Evolutionary conservation across 2,888 invertebrate genomes (phyloP).

Genomic region (Dichetophora obliterata): DNA sequence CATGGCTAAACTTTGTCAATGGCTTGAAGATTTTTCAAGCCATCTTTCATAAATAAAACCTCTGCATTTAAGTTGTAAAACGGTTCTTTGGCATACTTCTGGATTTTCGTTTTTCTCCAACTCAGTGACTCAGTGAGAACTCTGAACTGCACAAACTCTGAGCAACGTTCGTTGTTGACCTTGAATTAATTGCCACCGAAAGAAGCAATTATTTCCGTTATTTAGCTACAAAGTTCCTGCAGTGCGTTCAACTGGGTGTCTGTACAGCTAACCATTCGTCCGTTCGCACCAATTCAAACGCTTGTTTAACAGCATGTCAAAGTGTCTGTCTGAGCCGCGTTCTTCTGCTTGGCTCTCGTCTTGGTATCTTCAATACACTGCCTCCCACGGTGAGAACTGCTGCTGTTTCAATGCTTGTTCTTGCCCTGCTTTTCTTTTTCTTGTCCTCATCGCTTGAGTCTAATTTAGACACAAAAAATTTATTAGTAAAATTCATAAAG

Average conservation of each 20-base stretch:
- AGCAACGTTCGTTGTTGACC: conserved; percentile 34
- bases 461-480: too few relatives aligned
- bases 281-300: too few relatives aligned
- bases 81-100: not conserved
- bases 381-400: conserved; percentile 13
- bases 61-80: conserved; percentile 13
- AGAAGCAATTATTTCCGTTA: conserved; percentile 47
- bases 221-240: conserved; percentile 36
- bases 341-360: too few relatives aligned
- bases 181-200: conserved; percentile 49
- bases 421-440: not conserved
- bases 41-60: not conserved
- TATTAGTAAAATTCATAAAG: not conserved
- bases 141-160: not conserved
- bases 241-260: not conserved
- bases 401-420: not conserved
- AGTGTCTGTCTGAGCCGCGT: too few relatives aligned
- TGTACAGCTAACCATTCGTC: too few relatives aligned
- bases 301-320: too few relatives aligned
- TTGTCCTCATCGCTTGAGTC: not conserved
- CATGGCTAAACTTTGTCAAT: too few relatives aligned
- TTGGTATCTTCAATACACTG: not conserved
- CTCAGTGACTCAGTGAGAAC: too few relatives aligned
- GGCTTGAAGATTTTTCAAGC: too few relatives aligned
- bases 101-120: not conserved